Evolutionary conservation across 2,113 vertebrate genomes (phyloP).

Genomic region (Mirounga angustirostris): DNA sequence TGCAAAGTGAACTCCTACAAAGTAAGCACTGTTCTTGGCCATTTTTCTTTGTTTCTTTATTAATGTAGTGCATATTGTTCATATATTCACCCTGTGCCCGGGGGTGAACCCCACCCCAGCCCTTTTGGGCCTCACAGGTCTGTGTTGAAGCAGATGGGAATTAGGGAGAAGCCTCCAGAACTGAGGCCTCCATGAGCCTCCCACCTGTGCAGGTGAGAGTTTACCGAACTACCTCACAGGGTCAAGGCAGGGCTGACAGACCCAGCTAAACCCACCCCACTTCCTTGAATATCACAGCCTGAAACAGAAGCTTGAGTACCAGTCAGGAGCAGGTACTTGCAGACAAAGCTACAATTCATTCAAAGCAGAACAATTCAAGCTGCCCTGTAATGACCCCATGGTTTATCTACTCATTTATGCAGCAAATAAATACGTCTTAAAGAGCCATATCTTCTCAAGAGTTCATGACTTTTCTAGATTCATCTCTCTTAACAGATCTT

Average conservation of each 20-base stretch:
- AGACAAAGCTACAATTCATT: neutral
- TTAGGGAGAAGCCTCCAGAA: neutral
- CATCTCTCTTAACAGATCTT: slow-evolving; percentile 57
- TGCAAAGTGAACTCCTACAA: neutral
- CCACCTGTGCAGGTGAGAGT: neutral
- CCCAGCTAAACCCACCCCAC: rapidly evolving
- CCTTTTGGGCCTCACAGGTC: neutral
- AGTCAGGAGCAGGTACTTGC: too few species aligned
- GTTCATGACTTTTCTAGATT: slow-evolving; percentile 43
- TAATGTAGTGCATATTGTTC: neutral
- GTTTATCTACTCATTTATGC: neutral
- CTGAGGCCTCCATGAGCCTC: neutral
- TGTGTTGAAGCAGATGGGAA: neutral
- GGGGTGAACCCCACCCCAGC: neutral
- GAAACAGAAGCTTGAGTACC: neutral
- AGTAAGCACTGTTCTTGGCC: neutral
- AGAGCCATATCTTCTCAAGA: neutral
- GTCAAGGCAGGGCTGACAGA: neutral
- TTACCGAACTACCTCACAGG: too few species aligned
- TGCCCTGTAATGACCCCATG: neutral
- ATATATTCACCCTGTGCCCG: neutral
- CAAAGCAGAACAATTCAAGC: neutral
- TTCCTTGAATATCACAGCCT: neutral
- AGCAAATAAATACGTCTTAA: neutral
- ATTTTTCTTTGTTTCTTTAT: neutral